Evolutionary conservation across 1,140 invertebrate species (phyloP), one percentile per base, ranked within the genome.

Genomic region (Eciton burchellii): DNA sequence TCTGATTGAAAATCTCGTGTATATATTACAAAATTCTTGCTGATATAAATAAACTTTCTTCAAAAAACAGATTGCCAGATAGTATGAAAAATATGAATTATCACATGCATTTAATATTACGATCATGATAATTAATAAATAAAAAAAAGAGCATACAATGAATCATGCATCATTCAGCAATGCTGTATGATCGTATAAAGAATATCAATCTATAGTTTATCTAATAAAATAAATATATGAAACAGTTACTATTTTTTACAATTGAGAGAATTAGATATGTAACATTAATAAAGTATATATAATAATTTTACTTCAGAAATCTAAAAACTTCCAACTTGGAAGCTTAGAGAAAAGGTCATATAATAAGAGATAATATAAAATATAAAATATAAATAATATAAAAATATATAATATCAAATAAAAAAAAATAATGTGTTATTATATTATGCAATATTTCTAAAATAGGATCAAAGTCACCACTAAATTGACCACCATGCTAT

Each of bases 161-260:
- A 84, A 72, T 57, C 90, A 90, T 91, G 90, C 90, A 91, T 89
- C 82, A 90, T 70, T 83, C 86, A 84, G 81, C 71, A 68, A 73
- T 73, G 29, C 54, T 66, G 41, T 24, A 68, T 16, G 43, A 8
- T n/a, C n/a, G 41, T 59, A 26, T 24, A 3, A 5, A 59, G 35
- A 71, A 54, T 41, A 3, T 11, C 19, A 19, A n/a, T 14, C 26
- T 47, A 47, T 60, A n/a, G n/a, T n/a, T n/a, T n/a, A n/a, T 29
- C 26, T 29, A 29, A 59, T 41, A n/a, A n/a, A n/a, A n/a, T 62
- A 52, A 35, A 14, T 47, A 29, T 12, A 43, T 57, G 41, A 83
- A 41, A 52, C 35, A 35, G 35, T 35, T 35, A 35, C 2, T 35
- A 35, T 35, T 35, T 35, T 2, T 35, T 6, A 35, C 6, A n/a